These are phyloP conservation scores for Tylochromis polylepis DNA, from an alignment of 2,113 vertebrate genomes.

Conservation along the genomic window DNA sequence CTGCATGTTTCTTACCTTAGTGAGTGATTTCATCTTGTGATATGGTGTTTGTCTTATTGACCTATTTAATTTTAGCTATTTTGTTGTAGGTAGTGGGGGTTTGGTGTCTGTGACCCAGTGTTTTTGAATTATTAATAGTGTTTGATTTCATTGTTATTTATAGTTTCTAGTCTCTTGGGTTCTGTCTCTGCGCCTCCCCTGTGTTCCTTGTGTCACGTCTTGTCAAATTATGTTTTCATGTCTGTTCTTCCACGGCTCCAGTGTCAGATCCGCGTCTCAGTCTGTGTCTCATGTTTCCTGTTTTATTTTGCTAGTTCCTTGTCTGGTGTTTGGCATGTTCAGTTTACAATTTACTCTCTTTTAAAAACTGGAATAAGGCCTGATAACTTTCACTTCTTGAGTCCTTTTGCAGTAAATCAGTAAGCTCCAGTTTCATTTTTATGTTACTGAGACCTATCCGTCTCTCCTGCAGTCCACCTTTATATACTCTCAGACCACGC, in stretches of 20 bases:
- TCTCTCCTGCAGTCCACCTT: too few relatives aligned
- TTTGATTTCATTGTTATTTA: neutral
- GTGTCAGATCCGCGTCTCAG: neutral
- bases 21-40: neutral
- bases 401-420: too few relatives aligned
- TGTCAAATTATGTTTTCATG: fast-evolving
- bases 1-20: neutral
- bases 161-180: neutral
- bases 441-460: too few relatives aligned
- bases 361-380: too few relatives aligned
- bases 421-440: too few relatives aligned
- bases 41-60: neutral
- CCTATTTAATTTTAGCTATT: neutral
- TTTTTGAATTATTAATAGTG: neutral
- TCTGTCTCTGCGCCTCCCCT: neutral
- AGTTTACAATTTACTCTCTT: too few relatives aligned
- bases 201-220: neutral
- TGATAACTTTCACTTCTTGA: too few relatives aligned
- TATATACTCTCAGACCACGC: neutral
- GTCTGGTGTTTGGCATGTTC: neutral
- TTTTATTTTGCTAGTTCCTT: neutral
- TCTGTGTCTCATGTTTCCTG: neutral
- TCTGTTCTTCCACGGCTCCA: neutral
- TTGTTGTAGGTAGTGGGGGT: neutral
- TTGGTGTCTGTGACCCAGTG: neutral